Evolutionary conservation across 2,888 invertebrate species (phyloP), one percentile per base, ranked within the genome.

Genomic region (Drosophila imparisetae): DNA sequence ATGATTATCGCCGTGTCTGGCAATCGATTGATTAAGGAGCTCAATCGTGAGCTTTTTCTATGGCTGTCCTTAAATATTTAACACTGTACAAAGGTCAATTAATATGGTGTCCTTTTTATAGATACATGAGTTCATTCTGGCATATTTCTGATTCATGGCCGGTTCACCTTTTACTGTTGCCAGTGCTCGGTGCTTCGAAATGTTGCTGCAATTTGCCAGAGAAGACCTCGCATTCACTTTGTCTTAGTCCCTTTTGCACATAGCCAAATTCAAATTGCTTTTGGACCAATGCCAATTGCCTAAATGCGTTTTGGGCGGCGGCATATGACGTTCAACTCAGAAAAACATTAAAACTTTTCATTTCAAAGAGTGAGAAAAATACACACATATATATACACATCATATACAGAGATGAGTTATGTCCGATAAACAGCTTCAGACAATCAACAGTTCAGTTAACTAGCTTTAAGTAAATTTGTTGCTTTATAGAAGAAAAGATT

Each of bases 271-370:
- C 49, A 77, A 83, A 79, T 75, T 70, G 72, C 30, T 72, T 57
- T 77, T 85, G 85, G 87, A 64, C 48, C 63, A 27, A 4, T 34
- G 74, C 85, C 85, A 85, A 86, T 38, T 71, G 70, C 61, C 78
- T 80, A 82, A 85, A 84, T 85, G 84, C 84, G 85, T 84, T 86
- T 84, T 77, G 72, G 84, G 71, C 65, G 48, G 53, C 50, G 13
- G 58, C 50, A 63, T 66, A 86, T 86, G 81, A 86, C 83, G 86
- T 59, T 67, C 59, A 49, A 42, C 36, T 38, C 48, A 53, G 48
- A 70, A 40, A 66, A 64, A 64, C 21, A 45, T 45, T 8, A 45
- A 45, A 45, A 45, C 21, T 11, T 24, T 24, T 13, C 6, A 24
- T 45, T 49, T 38, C 57, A 52, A 50, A 40, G 45, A 50, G 30